Conservation (phyloP, 2,888 invertebrate genomes). For the Microdon myrmicae region DNA sequence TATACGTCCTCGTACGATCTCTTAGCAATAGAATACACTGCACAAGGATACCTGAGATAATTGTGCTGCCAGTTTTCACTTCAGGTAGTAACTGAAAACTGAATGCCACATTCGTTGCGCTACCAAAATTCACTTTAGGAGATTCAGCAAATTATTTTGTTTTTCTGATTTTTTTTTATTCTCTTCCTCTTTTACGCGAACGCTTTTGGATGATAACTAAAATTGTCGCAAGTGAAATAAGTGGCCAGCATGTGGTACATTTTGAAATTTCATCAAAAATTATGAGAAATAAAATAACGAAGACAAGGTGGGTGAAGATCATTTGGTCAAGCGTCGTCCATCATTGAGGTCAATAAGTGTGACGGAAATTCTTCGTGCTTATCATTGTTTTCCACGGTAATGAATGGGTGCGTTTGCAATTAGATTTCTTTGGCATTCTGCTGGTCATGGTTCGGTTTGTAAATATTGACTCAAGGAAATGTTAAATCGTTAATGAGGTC, state of each 20-base stretch:
- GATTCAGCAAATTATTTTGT: constrained; percentile 21
- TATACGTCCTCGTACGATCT: no score
- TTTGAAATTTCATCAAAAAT: constrained; percentile 38
- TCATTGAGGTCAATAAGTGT: constrained; percentile 23
- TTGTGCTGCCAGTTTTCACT: constrained; percentile 35
- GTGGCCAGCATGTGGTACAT: constrained; percentile 7
- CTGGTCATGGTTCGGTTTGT: no score
- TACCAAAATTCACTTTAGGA: constrained; percentile 19
- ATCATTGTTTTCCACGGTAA: no score
- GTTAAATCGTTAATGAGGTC: no score
- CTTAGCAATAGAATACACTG: no score
- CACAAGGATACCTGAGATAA: no score
- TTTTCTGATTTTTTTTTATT: constrained; percentile 2
- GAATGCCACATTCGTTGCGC: constrained; percentile 24
- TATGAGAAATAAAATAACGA: constrained; percentile 3
- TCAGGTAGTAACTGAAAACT: constrained; percentile 27
- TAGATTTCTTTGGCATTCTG: no score
- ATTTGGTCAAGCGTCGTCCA: constrained; percentile 9
- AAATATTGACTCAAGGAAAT: no score
- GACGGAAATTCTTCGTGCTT: constrained; percentile 26
- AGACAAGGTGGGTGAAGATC: constrained; percentile 1
- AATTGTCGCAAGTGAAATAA: constrained; percentile 21
- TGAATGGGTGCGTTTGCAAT: no score
- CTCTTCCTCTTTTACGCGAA: constrained; percentile 15
- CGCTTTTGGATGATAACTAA: constrained; percentile 21